Conservation (phyloP, 2,113 vertebrate species). For the Rhinolophus sinicus region DNA sequence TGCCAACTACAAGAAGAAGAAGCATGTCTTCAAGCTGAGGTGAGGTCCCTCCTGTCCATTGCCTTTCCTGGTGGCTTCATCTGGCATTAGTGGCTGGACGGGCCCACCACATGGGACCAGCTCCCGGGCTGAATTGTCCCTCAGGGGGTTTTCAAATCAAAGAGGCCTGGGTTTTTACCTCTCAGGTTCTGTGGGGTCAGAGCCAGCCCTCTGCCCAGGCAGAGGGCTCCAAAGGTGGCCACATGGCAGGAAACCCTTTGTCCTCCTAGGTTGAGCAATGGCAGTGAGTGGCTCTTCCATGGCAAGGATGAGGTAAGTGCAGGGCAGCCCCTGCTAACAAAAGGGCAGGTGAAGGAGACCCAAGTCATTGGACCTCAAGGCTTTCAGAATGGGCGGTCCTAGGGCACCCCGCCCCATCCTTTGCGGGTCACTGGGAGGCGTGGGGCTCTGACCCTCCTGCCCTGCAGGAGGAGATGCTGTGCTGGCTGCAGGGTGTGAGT, state of each 20-base stretch:
- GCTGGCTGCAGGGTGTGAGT: slow-evolving; percentile 92
- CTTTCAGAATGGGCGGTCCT: neutral
- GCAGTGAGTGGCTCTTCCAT: slow-evolving; percentile 96
- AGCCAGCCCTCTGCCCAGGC: neutral
- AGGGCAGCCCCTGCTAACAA: neutral
- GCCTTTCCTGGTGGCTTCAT: neutral
- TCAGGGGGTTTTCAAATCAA: neutral
- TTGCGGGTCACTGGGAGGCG: neutral
- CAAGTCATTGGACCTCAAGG: neutral
- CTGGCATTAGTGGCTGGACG: neutral
- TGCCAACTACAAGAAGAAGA: slow-evolving; percentile 96
- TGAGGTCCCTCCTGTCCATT: slow-evolving; percentile 75
- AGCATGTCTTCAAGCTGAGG: slow-evolving; percentile 95
- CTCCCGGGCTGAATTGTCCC: neutral
- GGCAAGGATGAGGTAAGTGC: slow-evolving; percentile 95
- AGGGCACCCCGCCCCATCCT: neutral
- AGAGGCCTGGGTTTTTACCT: neutral
- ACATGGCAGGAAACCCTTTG: slow-evolving; percentile 18
- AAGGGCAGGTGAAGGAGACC: neutral
- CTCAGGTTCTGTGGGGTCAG: neutral
- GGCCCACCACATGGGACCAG: neutral
- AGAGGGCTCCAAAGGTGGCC: neutral
- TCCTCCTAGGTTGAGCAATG: slow-evolving; percentile 91
- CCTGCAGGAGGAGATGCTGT: slow-evolving; percentile 93
- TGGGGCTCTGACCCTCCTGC: neutral